These are phyloP conservation scores for Macroglossus sobrinus DNA, from an alignment of 2,113 vertebrate species.

Conservation along the genomic window DNA sequence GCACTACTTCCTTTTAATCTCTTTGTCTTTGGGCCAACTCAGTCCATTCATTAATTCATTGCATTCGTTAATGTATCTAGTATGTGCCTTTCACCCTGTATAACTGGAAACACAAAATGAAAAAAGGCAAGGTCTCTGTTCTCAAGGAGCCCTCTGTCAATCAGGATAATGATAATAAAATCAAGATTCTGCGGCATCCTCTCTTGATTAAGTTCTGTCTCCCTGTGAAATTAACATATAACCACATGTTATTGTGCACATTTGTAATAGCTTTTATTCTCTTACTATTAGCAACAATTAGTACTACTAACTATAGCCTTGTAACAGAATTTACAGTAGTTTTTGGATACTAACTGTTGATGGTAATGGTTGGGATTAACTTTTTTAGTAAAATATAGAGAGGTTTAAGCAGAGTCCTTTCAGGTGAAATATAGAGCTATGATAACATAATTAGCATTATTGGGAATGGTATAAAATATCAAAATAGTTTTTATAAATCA, in stretches of 20 bases:
- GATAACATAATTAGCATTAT: background rate
- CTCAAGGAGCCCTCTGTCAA: background rate
- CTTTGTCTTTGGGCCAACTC: background rate
- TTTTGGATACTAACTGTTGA: background rate
- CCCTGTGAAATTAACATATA: background rate
- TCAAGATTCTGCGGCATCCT: background rate
- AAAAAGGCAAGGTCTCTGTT: background rate
- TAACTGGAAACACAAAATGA: background rate
- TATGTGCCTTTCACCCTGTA: background rate
- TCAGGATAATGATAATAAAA: background rate
- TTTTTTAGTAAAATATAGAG: background rate
- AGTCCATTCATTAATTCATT: background rate
- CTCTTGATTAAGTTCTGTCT: background rate
- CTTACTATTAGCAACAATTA: background rate
- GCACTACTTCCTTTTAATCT: background rate
- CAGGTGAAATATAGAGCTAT: background rate
- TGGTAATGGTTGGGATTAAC: background rate
- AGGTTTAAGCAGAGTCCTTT: background rate
- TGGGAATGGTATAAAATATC: background rate
- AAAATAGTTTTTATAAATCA: background rate
- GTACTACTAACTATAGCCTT: background rate
- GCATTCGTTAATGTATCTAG: background rate
- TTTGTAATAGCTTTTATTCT: background rate
- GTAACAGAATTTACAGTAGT: background rate
- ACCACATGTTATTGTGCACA: background rate